Base-by-base conservation (phyloP, 2,888 invertebrate genomes). In the Cataglyphis livida region DNA sequence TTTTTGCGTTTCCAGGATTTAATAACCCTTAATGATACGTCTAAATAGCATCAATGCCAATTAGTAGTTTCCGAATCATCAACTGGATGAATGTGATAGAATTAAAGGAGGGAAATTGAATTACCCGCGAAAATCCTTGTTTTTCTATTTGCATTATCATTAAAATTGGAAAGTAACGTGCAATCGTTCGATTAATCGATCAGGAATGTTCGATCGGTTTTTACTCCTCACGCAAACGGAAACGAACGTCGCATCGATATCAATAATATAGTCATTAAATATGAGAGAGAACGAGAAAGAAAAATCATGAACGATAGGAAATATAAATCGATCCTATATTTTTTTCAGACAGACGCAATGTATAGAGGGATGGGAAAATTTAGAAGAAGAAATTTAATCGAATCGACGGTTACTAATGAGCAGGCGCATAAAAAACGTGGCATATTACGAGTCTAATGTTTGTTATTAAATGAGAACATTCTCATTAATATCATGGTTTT, bases 401-500 rank as follows among this genome's bases (percentile, higher is more conserved):
- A 78, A 70, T 70, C 21, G 38, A 3, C 2, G 28, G 41, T 61
- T 59, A 57, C 28, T 82, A 84, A 81, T 35, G 61, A 81, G 21
- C 65, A 51, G 25, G 32, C 35, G 25, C 32, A 32, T 75, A 68
- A 87, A 82, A 81, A 83, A 73, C 3, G 35, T 44, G 70, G 12
- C 57, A 66, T 41, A 84, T 74, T 84, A 83, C 70, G 62, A 83
- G 54, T 76, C 32, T 44, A 74, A 57, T 25, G 51, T 82, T 85
- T 81, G 48, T 76, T 82, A 82, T 38, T 32, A 25, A 68, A 78
- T 54, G 35, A 32, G 74, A 62, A 35, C n/a, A 66, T 35, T 81
- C 81, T 88, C 78, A 78, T 84, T 81, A 84, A 35, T 64, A 85
- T 61, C 61, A 41, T 74, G 59, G n/a, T 70, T 57, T 57, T 65